Evolutionary conservation across 2,113 vertebrate genomes (phyloP).

Genomic region (Mormyrus iriodes): DNA sequence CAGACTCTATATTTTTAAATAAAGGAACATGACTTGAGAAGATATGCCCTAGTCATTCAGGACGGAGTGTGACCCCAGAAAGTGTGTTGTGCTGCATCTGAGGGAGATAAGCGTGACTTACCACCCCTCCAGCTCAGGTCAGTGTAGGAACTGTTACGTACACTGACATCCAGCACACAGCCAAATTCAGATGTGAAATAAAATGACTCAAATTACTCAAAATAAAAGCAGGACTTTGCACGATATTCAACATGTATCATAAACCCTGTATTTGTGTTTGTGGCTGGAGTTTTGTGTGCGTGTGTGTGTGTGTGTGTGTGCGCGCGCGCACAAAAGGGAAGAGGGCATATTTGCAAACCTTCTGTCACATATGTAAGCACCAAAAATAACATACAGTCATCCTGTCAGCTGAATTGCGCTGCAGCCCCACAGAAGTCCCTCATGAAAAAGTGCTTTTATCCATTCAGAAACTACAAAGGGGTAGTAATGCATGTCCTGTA

Average conservation of each 20-base stretch:
- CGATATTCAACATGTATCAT: neutral
- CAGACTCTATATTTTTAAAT: constrained; percentile 29
- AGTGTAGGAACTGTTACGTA: neutral
- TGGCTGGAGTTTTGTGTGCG: neutral
- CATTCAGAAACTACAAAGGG: constrained; percentile 14
- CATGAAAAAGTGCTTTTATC: neutral
- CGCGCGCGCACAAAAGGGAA: neutral
- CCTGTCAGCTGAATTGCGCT: neutral
- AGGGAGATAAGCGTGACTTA: neutral
- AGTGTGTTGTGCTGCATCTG: constrained; percentile 14
- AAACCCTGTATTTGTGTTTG: neutral
- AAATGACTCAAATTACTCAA: neutral
- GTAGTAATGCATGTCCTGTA: neutral
- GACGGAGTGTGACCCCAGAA: constrained; percentile 21
- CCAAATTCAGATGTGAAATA: neutral
- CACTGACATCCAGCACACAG: neutral
- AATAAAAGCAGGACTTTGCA: neutral
- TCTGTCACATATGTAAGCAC: neutral
- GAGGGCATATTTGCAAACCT: neutral
- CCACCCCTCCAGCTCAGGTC: neutral
- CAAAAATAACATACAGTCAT: neutral
- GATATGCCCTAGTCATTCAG: constrained; percentile 28
- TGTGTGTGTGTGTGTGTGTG: neutral
- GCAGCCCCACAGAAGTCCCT: neutral
- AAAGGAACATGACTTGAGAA: constrained; percentile 27